A percentile compares a stretch with the other conserved stretches of the same genome.
Evolutionary conservation across 2,113 vertebrate genomes (phyloP).

Genomic region (Spheniscus mendiculus): DNA sequence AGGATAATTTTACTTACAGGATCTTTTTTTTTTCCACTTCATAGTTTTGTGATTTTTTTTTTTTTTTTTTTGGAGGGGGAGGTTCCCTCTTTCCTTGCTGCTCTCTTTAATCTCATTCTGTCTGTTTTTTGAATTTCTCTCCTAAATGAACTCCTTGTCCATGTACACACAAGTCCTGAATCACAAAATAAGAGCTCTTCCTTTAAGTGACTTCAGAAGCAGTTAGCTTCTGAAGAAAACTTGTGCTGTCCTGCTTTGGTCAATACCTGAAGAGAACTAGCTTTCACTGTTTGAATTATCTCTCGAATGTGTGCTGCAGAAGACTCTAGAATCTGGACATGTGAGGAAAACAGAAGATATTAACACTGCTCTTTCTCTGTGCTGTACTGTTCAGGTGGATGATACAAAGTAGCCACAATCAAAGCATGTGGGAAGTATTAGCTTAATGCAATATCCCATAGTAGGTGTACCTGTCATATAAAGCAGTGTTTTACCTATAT

Average conservation of each 20-base stretch:
- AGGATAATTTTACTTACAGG: not conserved
- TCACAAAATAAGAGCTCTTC: not conserved
- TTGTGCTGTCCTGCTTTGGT: not conserved
- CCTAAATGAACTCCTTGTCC: not conserved
- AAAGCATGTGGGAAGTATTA: not conserved
- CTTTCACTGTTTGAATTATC: not conserved
- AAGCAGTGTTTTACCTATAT: not conserved
- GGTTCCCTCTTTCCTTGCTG: not conserved
- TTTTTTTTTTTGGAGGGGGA: accelerated
- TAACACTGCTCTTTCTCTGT: not conserved
- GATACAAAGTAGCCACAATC: not conserved
- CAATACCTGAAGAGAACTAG: not conserved
- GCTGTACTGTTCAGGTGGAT: not conserved
- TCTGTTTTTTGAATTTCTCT: not conserved
- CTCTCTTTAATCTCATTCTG: not conserved
- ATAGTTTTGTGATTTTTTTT: not conserved
- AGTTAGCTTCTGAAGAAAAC: not conserved
- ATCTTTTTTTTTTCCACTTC: not conserved
- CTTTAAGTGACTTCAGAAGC: not conserved
- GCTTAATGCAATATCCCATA: not conserved
- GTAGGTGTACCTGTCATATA: not conserved
- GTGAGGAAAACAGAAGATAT: not conserved
- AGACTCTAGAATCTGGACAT: not conserved
- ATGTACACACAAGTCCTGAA: not conserved
- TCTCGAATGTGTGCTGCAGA: not conserved